Base-by-base conservation (phyloP, 2,797 vertebrate species). In the Betta splendens region DNA sequence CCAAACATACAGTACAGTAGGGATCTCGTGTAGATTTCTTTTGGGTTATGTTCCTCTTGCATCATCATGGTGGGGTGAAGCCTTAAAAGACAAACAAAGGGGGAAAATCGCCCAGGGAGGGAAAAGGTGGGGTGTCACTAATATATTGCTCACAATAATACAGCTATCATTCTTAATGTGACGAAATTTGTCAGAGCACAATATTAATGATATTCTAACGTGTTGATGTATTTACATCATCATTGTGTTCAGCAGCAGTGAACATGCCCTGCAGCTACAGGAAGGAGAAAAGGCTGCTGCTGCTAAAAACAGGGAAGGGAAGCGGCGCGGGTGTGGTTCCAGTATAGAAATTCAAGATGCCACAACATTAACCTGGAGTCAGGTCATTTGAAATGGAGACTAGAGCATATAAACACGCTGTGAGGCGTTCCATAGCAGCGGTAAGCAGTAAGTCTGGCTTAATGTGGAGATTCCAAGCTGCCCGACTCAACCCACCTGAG, bases 31-130 rank as follows among this genome's bases (percentile, higher is more conserved):
- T 43, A 36, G 32, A 58, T 17, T 26, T 39, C n/a, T 35, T 7
- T 18, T 31, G 17, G 17, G 36, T 56, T 64, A 18, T 44, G 32
- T 38, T 52, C 23, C 18, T 48, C 23, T 64, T 69, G 60, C 77
- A 57, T 73, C 69, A 73, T 43, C 21, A 11, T 2, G 5, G n/a
- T n/a, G n/a, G n/a, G n/a, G n/a, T n/a, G n/a, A n/a, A n/a, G n/a
- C n/a, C n/a, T n/a, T n/a, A n/a, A n/a, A n/a, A n/a, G n/a, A n/a
- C n/a, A n/a, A n/a, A n/a, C 5, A 1, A 2, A 3, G n/a, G 3
- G 36, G 37, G 26, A 33, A 22, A 42, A 16, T 20, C 23, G 18
- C 23, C 37, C 43, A 23, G n/a, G n/a, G n/a, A n/a, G n/a, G n/a
- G 9, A 23, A 32, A 18, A 37, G 15, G 16, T 36, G 5, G 7